Conservation (phyloP, 1,140 invertebrate species). For the Trialeurodes vaporariorum region DNA sequence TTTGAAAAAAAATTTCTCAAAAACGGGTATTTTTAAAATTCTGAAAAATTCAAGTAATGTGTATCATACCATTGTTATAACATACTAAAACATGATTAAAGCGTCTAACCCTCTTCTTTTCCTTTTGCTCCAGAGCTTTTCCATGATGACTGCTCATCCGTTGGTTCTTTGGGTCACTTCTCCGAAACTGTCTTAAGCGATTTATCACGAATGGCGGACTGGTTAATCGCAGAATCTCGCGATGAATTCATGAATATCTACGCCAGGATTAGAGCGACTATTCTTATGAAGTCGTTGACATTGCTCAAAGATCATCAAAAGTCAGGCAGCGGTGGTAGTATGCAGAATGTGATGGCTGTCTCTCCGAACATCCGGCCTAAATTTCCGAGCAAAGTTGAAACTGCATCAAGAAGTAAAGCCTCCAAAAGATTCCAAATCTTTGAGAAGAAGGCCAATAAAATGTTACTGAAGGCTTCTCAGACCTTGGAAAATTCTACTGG, state of each 20-base stretch:
- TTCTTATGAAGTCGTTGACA: slow-evolving; percentile 62
- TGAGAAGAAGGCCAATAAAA: slow-evolving; percentile 76
- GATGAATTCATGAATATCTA: slow-evolving; percentile 73
- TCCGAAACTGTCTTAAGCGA: slow-evolving; percentile 52
- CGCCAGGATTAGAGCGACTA: slow-evolving; percentile 57
- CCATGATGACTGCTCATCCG: slow-evolving; percentile 35
- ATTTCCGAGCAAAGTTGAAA: slow-evolving; percentile 40
- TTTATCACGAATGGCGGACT: slow-evolving; percentile 65
- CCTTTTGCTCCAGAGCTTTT: slow-evolving; percentile 30
- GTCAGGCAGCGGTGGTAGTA: slow-evolving; percentile 41
- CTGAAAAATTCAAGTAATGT: too few species aligned
- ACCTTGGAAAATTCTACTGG: slow-evolving; percentile 63
- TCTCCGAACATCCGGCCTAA: slow-evolving; percentile 36
- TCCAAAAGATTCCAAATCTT: slow-evolving; percentile 45
- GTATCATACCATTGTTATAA: too few species aligned
- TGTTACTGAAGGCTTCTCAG: slow-evolving; percentile 71
- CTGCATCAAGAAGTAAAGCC: slow-evolving; percentile 38
- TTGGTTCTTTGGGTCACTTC: slow-evolving; percentile 42
- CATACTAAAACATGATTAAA: too few species aligned
- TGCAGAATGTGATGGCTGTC: slow-evolving; percentile 15
- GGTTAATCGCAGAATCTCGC: slow-evolving; percentile 67
- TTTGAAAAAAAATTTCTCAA: too few species aligned
- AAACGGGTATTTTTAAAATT: too few species aligned
- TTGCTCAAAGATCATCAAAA: slow-evolving; percentile 70
- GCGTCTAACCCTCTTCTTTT: slow-evolving; percentile 9